Evolutionary conservation across 2,888 invertebrate species (phyloP), one percentile per base, ranked within the genome.

Genomic region (Actias luna): DNA sequence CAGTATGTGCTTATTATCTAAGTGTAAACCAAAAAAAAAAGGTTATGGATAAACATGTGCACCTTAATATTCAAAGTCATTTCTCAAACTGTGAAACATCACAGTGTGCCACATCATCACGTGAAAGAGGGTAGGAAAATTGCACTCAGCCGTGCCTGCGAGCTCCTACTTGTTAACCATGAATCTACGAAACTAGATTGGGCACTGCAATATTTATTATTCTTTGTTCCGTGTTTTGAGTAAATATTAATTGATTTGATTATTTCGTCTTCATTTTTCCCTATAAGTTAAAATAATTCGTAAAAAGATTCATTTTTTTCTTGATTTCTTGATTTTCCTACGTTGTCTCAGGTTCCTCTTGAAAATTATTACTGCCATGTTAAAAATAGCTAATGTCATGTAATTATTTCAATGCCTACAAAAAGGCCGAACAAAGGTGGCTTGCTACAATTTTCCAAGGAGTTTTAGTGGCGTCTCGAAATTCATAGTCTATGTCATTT

Each of bases 41-140:
- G 2, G 46, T 12, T 4, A 27, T 55, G 52, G 46, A 25, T 16
- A 39, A 55, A 29, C 55, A 55, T 55, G 55, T 55, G 55, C 29
- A 55, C 63, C 77, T 78, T 78, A 73, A 80, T 78, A 82, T 83
- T 78, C 75, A 77, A 70, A 76, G 79, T 76, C 73, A 83, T 84
- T 82, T 83, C 79, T 84, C 83, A 82, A 77, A 69, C 62, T 69
- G 75, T 75, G 76, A 78, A 79, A 79, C 74, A 79, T 80, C 78
- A 71, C 76, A 78, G 77, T 72, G 74, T 77, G 78, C 74, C 78
- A 71, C 76, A 78, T 78, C 75, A 76, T 78, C 77, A 77, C 73
- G 67, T 66, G 68, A 70, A 71, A 72, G 73, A 76, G 79, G 78
- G 75, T 62, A 67, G 69, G 74, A 69, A 80, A 79, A 81, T 83